Evolutionary conservation across 2,113 vertebrate genomes (phyloP), one percentile per base, ranked within the genome.

Genomic region (Clarias gariepinus): DNA sequence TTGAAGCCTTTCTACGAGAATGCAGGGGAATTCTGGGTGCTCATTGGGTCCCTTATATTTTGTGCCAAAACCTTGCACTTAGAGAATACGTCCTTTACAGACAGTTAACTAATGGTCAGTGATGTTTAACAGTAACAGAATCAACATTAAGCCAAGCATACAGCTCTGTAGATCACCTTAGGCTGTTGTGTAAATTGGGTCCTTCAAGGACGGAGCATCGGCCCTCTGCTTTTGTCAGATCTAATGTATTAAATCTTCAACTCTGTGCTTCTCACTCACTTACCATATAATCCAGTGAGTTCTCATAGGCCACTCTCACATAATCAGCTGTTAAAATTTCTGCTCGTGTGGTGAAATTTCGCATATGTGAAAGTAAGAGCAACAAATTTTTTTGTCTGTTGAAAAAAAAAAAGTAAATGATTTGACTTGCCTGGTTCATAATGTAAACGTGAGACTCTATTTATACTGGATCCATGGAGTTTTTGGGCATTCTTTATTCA

Each of bases 11-110:
- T 86, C 23, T 68, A 47, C 47, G 47, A 41, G 53, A 55, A 80
- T 63, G 61, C 76, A 64, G 19, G 74, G 63, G 63, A 77, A 66
- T 30, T 63, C 33, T 79, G 84, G 19, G 52, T n/a, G 8, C 47
- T 60, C 23, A 25, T 47, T 47, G 85, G 16, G 47, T 81, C 68
- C 19, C 79, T 30, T 64, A 2, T 71, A 21, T 30, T 86, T n/a
- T 63, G 86, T 83, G 86, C 86, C 86, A 87, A 87, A 87, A 41
- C 19, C 0, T 52, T 78, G 81, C 68, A 15, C 60, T 87, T 77
- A 68, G 41, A 68, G 41, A 87, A 83, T 77, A 74, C 61, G 60
- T 77, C 60, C 23, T 55, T 82, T 12, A 58, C 30, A 63, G 55
- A 41, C 36, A 63, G 30, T 28, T 82, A 66, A 36, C 68, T 23